A percentile compares a stretch with the other conserved stretches of the same genome.
Conservation (phyloP, 2,113 vertebrate genomes). For the Ictalurus punctatus region DNA sequence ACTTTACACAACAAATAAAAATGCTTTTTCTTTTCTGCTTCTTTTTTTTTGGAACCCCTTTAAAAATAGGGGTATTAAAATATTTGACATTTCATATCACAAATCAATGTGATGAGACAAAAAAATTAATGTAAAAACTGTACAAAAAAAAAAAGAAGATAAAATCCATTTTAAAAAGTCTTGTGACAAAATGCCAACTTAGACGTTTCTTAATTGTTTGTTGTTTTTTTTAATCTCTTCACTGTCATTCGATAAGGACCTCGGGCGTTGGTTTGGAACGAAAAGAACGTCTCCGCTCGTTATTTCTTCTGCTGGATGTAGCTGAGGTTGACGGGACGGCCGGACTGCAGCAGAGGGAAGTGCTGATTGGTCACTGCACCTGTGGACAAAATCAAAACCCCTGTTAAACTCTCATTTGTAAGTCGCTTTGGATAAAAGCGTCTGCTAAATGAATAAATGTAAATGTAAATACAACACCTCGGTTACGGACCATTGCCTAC, state of each 20-base stretch:
- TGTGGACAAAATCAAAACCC: slow-evolving; percentile 59
- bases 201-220: slow-evolving; percentile 44
- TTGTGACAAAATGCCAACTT: slow-evolving; percentile 64
- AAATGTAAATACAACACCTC: neutral
- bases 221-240: slow-evolving; percentile 26
- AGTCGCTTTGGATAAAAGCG: too few relatives aligned
- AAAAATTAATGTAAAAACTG: slow-evolving; percentile 86
- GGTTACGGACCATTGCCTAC: neutral
- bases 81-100: slow-evolving; percentile 99
- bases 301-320: slow-evolving; percentile 98
- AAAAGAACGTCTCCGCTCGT: slow-evolving; percentile 69
- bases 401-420: neutral
- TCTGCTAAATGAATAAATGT: too few relatives aligned
- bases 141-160: slow-evolving; percentile 99
- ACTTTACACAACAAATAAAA: slow-evolving; percentile 98
- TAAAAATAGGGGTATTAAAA: slow-evolving; percentile 99
- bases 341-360: slow-evolving; percentile 87
- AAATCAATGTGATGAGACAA: slow-evolving; percentile 87
- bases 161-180: slow-evolving; percentile 87
- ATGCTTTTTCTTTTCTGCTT: slow-evolving; percentile 78
- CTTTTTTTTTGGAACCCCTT: slow-evolving; percentile 75
- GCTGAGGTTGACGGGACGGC: slow-evolving; percentile 87
- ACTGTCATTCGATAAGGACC: slow-evolving; percentile 59
- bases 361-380: slow-evolving; percentile 87
- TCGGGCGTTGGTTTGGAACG: slow-evolving; percentile 52